Evolutionary conservation across 1,140 invertebrate genomes (phyloP).

Genomic region (Drosophila jambulina): DNA sequence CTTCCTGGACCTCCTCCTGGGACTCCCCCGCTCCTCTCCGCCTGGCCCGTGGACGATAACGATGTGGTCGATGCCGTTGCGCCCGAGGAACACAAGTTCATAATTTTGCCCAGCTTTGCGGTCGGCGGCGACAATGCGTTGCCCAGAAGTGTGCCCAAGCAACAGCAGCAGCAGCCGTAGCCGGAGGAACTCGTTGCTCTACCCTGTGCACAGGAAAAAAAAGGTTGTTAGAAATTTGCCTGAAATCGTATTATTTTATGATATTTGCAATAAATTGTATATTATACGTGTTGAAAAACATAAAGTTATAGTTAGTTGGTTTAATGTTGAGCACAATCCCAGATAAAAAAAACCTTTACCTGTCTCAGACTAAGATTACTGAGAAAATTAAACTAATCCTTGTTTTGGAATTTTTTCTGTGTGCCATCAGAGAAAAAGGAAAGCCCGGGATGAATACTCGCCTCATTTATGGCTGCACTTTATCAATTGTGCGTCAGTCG

Average conservation of each 20-base stretch:
- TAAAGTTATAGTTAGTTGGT: not conserved
- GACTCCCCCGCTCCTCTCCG: conserved; percentile 62
- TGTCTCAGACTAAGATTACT: too few relatives aligned
- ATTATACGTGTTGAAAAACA: not conserved
- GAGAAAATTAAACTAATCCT: conserved; percentile 1
- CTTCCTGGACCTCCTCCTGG: conserved; percentile 29
- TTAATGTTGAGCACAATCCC: too few relatives aligned
- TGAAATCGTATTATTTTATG: not conserved
- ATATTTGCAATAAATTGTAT: not conserved
- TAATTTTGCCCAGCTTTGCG: conserved; percentile 85
- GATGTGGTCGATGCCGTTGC: conserved; percentile 82
- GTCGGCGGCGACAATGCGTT: conserved; percentile 80
- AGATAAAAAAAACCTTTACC: too few relatives aligned
- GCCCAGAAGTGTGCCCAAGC: conserved; percentile 77
- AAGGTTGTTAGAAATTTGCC: not conserved
- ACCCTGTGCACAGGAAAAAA: conserved; percentile 24
- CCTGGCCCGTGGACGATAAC: conserved; percentile 73
- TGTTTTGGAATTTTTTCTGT: conserved; percentile 2
- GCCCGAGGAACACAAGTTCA: conserved; percentile 85
- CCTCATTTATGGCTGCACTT: conserved; percentile 65
- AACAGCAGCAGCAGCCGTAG: conserved; percentile 65
- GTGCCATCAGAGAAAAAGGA: conserved; percentile 5
- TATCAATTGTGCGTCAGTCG: conserved; percentile 69
- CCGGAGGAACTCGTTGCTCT: conserved; percentile 68
- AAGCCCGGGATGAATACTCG: conserved; percentile 20